Evolutionary conservation across 2,113 vertebrate species (phyloP).

Genomic region (Apteryx owenii): DNA sequence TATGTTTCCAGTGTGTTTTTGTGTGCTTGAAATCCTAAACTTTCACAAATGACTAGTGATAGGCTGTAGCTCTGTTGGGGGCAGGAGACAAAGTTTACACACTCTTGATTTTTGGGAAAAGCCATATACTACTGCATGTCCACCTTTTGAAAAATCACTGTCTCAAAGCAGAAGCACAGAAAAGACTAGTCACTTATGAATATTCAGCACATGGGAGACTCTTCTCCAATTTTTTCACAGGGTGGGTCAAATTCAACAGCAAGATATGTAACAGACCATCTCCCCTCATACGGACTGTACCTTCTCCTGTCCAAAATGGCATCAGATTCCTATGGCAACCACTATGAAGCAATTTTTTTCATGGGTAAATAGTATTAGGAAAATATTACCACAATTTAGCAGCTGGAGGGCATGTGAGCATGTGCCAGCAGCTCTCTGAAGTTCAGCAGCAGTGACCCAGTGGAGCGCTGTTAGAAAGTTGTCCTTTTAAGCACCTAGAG

Average conservation of each 20-base stretch:
- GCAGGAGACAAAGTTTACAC: neutral
- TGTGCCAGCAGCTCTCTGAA: neutral
- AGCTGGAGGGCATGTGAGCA: neutral
- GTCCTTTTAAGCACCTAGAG: neutral
- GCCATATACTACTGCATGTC: neutral
- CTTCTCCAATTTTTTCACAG: neutral
- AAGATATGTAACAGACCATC: fast-evolving
- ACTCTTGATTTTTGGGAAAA: neutral
- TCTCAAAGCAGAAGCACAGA: neutral
- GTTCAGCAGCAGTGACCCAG: neutral
- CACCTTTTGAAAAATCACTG: neutral
- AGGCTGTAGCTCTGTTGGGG: neutral
- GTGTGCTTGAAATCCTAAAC: neutral
- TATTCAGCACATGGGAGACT: neutral
- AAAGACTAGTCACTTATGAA: neutral
- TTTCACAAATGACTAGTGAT: neutral
- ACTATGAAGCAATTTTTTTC: neutral
- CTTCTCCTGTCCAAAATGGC: neutral
- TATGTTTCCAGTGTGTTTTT: neutral
- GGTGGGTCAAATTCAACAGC: neutral
- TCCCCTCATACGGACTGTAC: neutral
- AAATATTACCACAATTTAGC: neutral
- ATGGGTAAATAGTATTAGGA: neutral
- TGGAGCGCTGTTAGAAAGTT: neutral
- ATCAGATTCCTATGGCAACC: neutral